These are phyloP conservation scores for Muschampia plurimacula DNA, from an alignment of 2,888 invertebrate genomes.

Conservation along the genomic window DNA sequence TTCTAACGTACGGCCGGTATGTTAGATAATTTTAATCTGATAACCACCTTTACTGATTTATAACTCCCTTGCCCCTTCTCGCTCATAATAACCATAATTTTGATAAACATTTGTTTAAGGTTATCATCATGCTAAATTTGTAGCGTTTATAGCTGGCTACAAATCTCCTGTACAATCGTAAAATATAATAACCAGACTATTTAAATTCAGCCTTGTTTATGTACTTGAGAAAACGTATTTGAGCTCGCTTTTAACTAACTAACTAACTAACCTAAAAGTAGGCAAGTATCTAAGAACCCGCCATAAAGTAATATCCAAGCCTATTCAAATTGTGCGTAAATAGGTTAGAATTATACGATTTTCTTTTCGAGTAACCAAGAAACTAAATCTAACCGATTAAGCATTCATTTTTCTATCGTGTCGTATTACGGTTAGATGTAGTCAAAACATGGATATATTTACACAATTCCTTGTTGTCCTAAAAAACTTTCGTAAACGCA, in stretches of 20 bases:
- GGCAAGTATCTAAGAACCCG: background rate
- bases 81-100: too few relatives aligned
- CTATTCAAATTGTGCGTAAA: slow-evolving; percentile 1
- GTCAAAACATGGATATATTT: slow-evolving; percentile 14
- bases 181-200: background rate
- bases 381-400: background rate
- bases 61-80: too few relatives aligned
- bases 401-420: slow-evolving; percentile 12
- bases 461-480: slow-evolving; percentile 25
- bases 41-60: too few relatives aligned
- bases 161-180: background rate
- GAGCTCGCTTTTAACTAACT: background rate
- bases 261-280: background rate
- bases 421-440: slow-evolving; percentile 19
- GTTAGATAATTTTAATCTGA: too few relatives aligned
- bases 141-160: too few relatives aligned
- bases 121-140: too few relatives aligned
- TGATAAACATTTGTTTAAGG: too few relatives aligned
- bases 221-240: background rate
- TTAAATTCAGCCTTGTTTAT: background rate
- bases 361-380: slow-evolving; percentile 1
- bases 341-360: background rate
- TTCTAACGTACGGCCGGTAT: too few relatives aligned
- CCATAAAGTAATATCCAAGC: background rate
- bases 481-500: slow-evolving; percentile 25